phyloP scores from a whole-genome alignment of 2,888 invertebrate genomes.

The Ashinkailepas kermadecensis region DNA sequence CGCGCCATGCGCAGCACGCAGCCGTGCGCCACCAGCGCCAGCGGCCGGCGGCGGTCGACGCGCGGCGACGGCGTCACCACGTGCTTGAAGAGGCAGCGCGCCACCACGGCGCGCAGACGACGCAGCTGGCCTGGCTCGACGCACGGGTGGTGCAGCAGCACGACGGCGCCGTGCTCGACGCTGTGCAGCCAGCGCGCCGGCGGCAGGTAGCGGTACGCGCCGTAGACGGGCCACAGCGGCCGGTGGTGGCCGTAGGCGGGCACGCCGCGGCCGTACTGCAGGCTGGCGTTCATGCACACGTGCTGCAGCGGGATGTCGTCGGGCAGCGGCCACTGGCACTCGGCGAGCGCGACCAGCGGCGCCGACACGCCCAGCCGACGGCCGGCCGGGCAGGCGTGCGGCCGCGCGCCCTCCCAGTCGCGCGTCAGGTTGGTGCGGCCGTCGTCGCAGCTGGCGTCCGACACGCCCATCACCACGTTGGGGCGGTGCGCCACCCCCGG shows the following conservation, averaged over 20 bases:
- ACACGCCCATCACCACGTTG: not conserved
- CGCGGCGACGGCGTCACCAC: slow-evolving; percentile 63
- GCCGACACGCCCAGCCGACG: slow-evolving; percentile 47
- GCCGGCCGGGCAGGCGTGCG: slow-evolving; percentile 54
- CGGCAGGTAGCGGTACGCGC: slow-evolving; percentile 69
- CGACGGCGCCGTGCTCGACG: slow-evolving; percentile 70
- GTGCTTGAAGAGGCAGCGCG: slow-evolving; percentile 62
- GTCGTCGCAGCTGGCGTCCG: slow-evolving; percentile 8
- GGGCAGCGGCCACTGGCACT: slow-evolving; percentile 26
- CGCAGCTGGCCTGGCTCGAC: slow-evolving; percentile 56
- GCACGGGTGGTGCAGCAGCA: slow-evolving; percentile 81
- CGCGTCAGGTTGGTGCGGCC: slow-evolving; percentile 51
- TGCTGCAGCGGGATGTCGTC: slow-evolving; percentile 42
- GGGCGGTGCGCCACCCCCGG: not conserved
- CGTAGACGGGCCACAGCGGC: slow-evolving; percentile 69
- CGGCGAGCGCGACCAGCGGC: slow-evolving; percentile 44
- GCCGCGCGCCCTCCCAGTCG: slow-evolving; percentile 55
- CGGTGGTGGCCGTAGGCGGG: slow-evolving; percentile 58
- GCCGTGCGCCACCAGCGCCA: slow-evolving; percentile 63
- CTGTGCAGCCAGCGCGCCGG: slow-evolving; percentile 73
- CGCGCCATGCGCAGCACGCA: slow-evolving; percentile 61
- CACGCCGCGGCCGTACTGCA: slow-evolving; percentile 39
- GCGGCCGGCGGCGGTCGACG: slow-evolving; percentile 44
- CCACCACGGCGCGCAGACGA: slow-evolving; percentile 53
- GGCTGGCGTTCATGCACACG: slow-evolving; percentile 58